Percentiles rank a stretch among this genome's conserved stretches.
phyloP scores from a whole-genome alignment of 2,797 vertebrate species.

The Carapus acus region DNA sequence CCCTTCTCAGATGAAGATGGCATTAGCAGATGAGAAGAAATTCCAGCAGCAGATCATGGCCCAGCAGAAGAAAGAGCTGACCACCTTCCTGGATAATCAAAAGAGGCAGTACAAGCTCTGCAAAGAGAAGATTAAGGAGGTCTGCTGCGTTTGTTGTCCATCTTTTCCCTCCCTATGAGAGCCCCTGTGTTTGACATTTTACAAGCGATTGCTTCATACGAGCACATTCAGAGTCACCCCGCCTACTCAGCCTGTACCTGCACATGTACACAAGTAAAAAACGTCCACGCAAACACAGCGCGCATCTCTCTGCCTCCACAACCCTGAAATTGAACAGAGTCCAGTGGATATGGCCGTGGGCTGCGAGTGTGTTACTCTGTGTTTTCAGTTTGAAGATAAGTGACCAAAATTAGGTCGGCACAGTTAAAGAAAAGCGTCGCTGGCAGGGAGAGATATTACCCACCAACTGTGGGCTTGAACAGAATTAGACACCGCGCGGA shows the following conservation, averaged over 20 bases:
- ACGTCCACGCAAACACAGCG: constrained; percentile 11
- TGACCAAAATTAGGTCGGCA: constrained; percentile 62
- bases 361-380: constrained; percentile 36
- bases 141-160: constrained; percentile 40
- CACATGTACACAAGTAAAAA: constrained; percentile 27
- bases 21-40: constrained; percentile 92
- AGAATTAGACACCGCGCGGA: constrained; percentile 58
- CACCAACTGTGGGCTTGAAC: constrained; percentile 46
- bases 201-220: constrained; percentile 45
- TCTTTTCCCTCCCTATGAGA: constrained; percentile 6
- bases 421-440: constrained; percentile 52
- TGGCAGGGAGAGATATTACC: constrained; percentile 58
- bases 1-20: constrained; percentile 90
- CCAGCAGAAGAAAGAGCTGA: constrained; percentile 99
- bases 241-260: constrained; percentile 49
- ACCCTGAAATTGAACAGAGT: constrained; percentile 27
- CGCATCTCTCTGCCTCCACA: constrained; percentile 37
- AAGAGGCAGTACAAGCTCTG: constrained; percentile 99
- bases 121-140: constrained; percentile 99
- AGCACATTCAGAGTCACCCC: constrained; percentile 47
- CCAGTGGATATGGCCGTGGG: constrained; percentile 38
- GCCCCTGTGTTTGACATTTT: constrained; percentile 36
- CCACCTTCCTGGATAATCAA: constrained; percentile 97
- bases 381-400: constrained; percentile 57
- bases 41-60: constrained; percentile 98